Evolutionary conservation across 1,140 invertebrate species (phyloP).

Genomic region (Leptoteleia sp.): DNA sequence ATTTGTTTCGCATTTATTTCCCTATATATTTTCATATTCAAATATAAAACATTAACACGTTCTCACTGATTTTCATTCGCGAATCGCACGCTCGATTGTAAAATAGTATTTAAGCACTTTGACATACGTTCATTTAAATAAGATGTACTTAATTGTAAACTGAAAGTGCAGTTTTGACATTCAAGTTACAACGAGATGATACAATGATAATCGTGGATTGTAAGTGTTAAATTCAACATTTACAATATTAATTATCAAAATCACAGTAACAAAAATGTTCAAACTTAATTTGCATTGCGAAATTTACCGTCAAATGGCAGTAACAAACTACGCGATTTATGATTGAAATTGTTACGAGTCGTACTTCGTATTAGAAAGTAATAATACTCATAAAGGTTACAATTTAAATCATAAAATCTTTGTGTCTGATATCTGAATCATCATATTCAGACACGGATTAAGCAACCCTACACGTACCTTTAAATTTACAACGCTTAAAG

Average conservation of each 20-base stretch:
- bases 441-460: too few species aligned
- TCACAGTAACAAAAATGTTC: not conserved
- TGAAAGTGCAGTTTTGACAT: slow-evolving; percentile 18
- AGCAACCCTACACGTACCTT: too few species aligned
- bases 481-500: too few species aligned
- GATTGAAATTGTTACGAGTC: not conserved
- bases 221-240: not conserved
- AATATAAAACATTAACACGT: slow-evolving; percentile 38
- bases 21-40: slow-evolving; percentile 31
- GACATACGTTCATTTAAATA: slow-evolving; percentile 56
- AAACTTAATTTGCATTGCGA: not conserved
- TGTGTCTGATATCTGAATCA: too few species aligned
- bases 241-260: not conserved
- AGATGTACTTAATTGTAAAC: slow-evolving; percentile 53
- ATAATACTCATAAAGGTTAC: not conserved
- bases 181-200: slow-evolving; percentile 28
- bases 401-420: not conserved
- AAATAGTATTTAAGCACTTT: slow-evolving; percentile 76
- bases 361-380: not conserved
- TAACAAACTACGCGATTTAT: not conserved
- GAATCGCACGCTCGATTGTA: slow-evolving; percentile 68
- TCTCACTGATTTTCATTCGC: slow-evolving; percentile 40
- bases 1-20: slow-evolving; percentile 17
- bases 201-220: slow-evolving; percentile 1
- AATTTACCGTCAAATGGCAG: not conserved